These are phyloP conservation scores for Leptobrachium leishanense DNA, from an alignment of 2,113 vertebrate species.

Conservation along the genomic window DNA sequence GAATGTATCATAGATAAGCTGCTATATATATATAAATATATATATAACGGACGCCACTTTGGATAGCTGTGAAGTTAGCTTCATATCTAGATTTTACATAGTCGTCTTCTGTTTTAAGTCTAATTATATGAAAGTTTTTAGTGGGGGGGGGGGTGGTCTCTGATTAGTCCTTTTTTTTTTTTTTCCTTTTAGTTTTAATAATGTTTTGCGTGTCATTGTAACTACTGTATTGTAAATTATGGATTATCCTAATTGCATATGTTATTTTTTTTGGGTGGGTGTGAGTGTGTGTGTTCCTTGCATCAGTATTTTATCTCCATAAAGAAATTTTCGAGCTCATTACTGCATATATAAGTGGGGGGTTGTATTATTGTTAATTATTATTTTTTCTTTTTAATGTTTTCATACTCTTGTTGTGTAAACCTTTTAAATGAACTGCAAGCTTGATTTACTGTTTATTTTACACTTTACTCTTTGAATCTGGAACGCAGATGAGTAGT, in stretches of 20 bases:
- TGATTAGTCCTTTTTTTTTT: constrained; percentile 69
- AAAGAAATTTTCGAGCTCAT: constrained; percentile 84
- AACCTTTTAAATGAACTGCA: constrained; percentile 84
- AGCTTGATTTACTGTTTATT: constrained; percentile 79
- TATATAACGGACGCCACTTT: constrained; percentile 98
- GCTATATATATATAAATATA: constrained; percentile 95
- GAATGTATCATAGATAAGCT: constrained; percentile 99
- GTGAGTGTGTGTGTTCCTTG: constrained; percentile 75
- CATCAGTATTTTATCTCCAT: constrained; percentile 99
- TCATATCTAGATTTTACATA: constrained; percentile 94
- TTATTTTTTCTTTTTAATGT: constrained; percentile 80
- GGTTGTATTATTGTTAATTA: constrained; percentile 89
- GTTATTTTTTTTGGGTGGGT: constrained; percentile 72
- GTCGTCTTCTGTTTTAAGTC: constrained; percentile 93
- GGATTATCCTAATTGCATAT: constrained; percentile 85
- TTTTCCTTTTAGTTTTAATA: constrained; percentile 72
- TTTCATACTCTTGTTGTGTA: constrained; percentile 92
- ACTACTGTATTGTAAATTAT: constrained; percentile 99
- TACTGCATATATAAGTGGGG: constrained; percentile 95
- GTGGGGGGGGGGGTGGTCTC: constrained; percentile 76
- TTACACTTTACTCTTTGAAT: constrained; percentile 63
- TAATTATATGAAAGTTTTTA: constrained; percentile 96
- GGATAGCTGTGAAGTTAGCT: constrained; percentile 99
- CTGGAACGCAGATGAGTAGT: constrained; percentile 77
- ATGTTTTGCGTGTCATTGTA: constrained; percentile 98